phyloP scores from a whole-genome alignment of 2,888 invertebrate genomes.

The Torymus auratus region DNA sequence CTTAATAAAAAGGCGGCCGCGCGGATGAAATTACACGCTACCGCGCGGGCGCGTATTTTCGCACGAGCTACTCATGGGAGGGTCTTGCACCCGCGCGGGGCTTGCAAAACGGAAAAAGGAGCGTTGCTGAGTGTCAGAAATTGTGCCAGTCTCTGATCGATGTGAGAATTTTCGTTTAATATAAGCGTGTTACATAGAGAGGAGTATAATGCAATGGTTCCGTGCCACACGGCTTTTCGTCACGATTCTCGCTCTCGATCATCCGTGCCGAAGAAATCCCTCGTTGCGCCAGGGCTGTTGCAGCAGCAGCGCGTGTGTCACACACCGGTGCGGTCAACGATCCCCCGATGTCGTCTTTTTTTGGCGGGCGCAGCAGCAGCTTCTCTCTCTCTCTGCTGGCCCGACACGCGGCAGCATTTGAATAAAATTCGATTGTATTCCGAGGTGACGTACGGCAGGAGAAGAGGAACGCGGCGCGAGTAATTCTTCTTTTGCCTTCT shows the following conservation, averaged over 20 bases:
- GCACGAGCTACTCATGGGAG: background rate
- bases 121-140: background rate
- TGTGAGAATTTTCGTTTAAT: conserved; percentile 24
- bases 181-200: background rate
- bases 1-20: background rate
- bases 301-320: too few relatives aligned
- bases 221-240: background rate
- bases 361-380: background rate
- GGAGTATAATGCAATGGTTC: background rate
- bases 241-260: background rate
- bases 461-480: background rate
- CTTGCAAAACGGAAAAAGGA: conserved; percentile 6
- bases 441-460: too few relatives aligned
- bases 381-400: too few relatives aligned
- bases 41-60: conserved; percentile 1
- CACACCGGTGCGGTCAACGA: conserved; percentile 13
- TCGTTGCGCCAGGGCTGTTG: too few relatives aligned
- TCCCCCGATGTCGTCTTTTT: background rate
- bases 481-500: conserved; percentile 36
- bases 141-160: background rate
- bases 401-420: background rate
- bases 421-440: conserved; percentile 50
- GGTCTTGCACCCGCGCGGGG: background rate
- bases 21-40: conserved; percentile 39
- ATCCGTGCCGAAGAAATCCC: too few relatives aligned